A percentile compares a stretch with the other conserved stretches of the same genome.
phyloP scores from a whole-genome alignment of 1,140 invertebrate genomes.

The Aethina tumida region DNA sequence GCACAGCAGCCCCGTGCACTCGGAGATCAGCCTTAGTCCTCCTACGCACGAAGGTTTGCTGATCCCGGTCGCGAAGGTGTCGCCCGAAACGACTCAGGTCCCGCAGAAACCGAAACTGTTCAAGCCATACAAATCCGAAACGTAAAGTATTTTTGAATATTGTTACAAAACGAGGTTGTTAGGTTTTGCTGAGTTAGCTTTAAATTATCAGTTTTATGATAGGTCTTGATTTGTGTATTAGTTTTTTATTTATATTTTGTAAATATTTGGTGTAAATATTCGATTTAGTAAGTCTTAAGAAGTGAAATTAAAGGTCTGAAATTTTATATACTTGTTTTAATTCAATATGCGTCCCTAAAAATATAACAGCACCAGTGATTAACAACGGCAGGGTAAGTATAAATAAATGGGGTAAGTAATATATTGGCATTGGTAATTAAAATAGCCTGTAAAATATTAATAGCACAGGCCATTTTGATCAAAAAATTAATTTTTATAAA shows the following conservation, averaged over 20 bases:
- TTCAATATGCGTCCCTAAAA: too few relatives aligned
- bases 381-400: too few relatives aligned
- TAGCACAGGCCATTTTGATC: too few relatives aligned
- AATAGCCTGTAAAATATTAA: too few relatives aligned
- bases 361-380: too few relatives aligned
- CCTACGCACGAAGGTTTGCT: slow-evolving; percentile 24
- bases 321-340: too few relatives aligned
- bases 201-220: not conserved
- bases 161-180: not conserved
- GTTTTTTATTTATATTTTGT: not conserved
- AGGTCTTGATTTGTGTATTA: not conserved
- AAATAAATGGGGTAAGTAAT: too few relatives aligned
- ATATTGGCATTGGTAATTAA: too few relatives aligned
- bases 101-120: slow-evolving; percentile 52
- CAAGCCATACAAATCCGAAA: slow-evolving; percentile 58
- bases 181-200: slow-evolving; percentile 1
- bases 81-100: slow-evolving; percentile 32
- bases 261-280: not conserved
- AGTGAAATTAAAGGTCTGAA: too few relatives aligned
- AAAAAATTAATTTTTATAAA: too few relatives aligned
- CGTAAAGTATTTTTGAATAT: slow-evolving; percentile 31
- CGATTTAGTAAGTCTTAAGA: too few relatives aligned
- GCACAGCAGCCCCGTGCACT: slow-evolving; percentile 23
- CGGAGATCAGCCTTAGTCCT: slow-evolving; percentile 32
- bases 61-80: slow-evolving; percentile 27